Base-by-base conservation (phyloP, 2,888 invertebrate species). In the Platynereis dumerilii region DNA sequence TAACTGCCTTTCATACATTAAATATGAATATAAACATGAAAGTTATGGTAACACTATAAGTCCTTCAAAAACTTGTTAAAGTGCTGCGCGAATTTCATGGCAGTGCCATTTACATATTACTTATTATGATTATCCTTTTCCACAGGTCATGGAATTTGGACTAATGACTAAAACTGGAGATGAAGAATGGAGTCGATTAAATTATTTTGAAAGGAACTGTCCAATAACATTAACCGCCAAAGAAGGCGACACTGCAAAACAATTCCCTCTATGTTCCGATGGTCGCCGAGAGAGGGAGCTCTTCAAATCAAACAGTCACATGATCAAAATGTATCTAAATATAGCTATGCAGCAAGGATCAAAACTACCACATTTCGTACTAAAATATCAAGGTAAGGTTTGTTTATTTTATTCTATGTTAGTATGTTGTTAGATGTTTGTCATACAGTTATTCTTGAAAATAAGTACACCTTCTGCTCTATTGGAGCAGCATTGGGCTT, bases 381-480 rank as follows among this genome's bases (percentile, higher is more conserved):
- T 61, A 12, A 15, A 53, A 24, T 61, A 61, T 24, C 53, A 61
- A 61, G 61, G 61, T 61, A 42, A 34, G 61, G n/a, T n/a, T n/a
- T n/a, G n/a, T n/a, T n/a, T n/a, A n/a, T n/a, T n/a, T n/a, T n/a
- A n/a, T n/a, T n/a, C n/a, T n/a, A n/a, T n/a, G n/a, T n/a, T n/a
- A n/a, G n/a, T n/a, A n/a, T n/a, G n/a, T n/a, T n/a, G n/a, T n/a
- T n/a, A n/a, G n/a, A n/a, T n/a, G n/a, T n/a, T n/a, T n/a, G n/a
- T n/a, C n/a, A n/a, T n/a, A n/a, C n/a, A n/a, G n/a, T n/a, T n/a
- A n/a, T n/a, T n/a, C n/a, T n/a, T n/a, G n/a, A n/a, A n/a, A n/a
- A n/a, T n/a, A n/a, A n/a, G n/a, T n/a, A n/a, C n/a, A n/a, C n/a
- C n/a, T n/a, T n/a, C n/a, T n/a, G n/a, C n/a, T n/a, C n/a, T n/a